Conservation (phyloP, 2,113 vertebrate species). For the Coptodon rendalli region DNA sequence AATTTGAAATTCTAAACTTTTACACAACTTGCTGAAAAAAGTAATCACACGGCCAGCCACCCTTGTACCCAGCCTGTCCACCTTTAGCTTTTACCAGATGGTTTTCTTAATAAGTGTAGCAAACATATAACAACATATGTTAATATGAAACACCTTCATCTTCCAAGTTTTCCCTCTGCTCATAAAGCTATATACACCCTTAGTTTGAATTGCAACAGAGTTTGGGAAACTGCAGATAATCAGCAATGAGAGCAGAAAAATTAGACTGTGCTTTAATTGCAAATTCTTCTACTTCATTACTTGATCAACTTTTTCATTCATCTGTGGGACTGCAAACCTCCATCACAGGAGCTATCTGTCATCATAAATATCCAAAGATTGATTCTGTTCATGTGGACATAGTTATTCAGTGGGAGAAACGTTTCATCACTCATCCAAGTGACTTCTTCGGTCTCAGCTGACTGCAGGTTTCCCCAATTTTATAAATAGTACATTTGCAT, state of each 20-base stretch:
- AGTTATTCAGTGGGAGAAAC: background rate
- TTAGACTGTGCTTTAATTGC: background rate
- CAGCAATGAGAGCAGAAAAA: background rate
- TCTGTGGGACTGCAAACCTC: background rate
- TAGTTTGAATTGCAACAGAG: background rate
- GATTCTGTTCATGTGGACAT: background rate
- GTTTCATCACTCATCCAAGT: background rate
- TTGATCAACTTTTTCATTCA: background rate
- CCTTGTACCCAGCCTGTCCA: background rate
- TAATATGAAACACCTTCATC: background rate
- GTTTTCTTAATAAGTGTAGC: background rate
- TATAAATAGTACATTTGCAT: background rate
- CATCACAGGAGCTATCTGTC: background rate
- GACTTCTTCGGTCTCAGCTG: background rate
- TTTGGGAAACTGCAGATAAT: background rate
- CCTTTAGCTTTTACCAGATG: background rate
- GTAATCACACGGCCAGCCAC: background rate
- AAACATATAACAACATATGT: background rate
- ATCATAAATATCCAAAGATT: background rate
- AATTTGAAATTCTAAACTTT: background rate
- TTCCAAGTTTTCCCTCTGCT: background rate
- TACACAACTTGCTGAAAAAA: background rate
- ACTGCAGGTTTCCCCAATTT: background rate
- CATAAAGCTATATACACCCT: background rate
- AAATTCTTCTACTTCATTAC: background rate